Conservation (phyloP, 2,888 invertebrate genomes). For the Bimastos eiseni region DNA sequence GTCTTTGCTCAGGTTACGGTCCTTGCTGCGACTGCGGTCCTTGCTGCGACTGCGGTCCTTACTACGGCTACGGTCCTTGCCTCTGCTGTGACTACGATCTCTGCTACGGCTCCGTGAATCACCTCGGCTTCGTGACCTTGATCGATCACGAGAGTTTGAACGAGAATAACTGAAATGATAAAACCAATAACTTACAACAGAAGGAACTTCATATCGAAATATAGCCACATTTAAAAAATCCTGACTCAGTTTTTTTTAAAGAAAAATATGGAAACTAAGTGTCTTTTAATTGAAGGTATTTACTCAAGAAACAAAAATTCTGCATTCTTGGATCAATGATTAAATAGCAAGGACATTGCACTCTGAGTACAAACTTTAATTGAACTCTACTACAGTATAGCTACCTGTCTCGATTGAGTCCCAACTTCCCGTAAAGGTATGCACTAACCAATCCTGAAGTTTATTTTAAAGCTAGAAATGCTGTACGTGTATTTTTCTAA, state of each 20-base stretch:
- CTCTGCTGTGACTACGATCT: slow-evolving; percentile 43
- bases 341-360: no score
- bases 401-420: no score
- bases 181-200: background rate
- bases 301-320: no score
- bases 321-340: no score
- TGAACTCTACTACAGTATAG: no score
- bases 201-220: background rate
- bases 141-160: slow-evolving; percentile 14
- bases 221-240: background rate
- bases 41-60: slow-evolving; percentile 72
- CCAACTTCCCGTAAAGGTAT: no score
- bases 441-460: no score
- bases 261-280: no score
- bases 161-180: slow-evolving; percentile 2
- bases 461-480: no score
- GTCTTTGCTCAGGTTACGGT: background rate
- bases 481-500: no score
- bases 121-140: slow-evolving; percentile 18
- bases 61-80: slow-evolving; percentile 67
- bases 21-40: slow-evolving; percentile 17
- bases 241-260: background rate
- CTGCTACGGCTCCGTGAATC: slow-evolving; percentile 29
- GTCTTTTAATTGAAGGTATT: no score
- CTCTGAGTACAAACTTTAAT: no score